These are phyloP conservation scores for Serripes groenlandicus DNA, from an alignment of 2,888 invertebrate species.

Conservation along the genomic window DNA sequence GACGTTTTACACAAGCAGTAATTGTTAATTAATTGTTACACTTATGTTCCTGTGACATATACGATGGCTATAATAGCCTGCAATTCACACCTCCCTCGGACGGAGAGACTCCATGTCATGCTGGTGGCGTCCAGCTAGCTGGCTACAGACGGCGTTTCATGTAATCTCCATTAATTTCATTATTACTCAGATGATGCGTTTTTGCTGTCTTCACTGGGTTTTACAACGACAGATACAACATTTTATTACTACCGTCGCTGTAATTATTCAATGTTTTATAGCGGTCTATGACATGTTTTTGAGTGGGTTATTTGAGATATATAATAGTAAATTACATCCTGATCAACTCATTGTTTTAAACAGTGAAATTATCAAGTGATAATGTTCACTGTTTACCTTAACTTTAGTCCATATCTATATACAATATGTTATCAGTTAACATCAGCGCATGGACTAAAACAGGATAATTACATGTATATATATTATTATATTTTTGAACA, in stretches of 20 bases:
- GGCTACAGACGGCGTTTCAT: constrained; percentile 14
- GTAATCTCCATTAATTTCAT: constrained; percentile 14
- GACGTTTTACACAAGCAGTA: constrained; percentile 59
- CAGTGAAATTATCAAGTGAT: no score
- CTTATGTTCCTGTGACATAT: constrained; percentile 47
- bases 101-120: constrained; percentile 10
- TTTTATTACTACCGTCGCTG: not conserved
- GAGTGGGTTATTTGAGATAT: no score
- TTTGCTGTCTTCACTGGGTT: not conserved
- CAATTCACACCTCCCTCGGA: constrained; percentile 9
- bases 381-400: no score
- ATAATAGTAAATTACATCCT: no score
- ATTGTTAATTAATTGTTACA: constrained; percentile 60
- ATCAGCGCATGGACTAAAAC: no score
- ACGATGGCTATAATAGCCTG: constrained; percentile 26
- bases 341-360: no score
- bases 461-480: no score
- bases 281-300: no score
- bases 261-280: no score
- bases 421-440: no score
- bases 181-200: constrained; percentile 6
- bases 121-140: constrained; percentile 17
- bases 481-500: no score
- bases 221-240: not conserved
- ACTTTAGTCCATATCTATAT: no score